Base-by-base conservation (phyloP, 2,113 vertebrate genomes). In the Eretmodus cyanostictus region DNA sequence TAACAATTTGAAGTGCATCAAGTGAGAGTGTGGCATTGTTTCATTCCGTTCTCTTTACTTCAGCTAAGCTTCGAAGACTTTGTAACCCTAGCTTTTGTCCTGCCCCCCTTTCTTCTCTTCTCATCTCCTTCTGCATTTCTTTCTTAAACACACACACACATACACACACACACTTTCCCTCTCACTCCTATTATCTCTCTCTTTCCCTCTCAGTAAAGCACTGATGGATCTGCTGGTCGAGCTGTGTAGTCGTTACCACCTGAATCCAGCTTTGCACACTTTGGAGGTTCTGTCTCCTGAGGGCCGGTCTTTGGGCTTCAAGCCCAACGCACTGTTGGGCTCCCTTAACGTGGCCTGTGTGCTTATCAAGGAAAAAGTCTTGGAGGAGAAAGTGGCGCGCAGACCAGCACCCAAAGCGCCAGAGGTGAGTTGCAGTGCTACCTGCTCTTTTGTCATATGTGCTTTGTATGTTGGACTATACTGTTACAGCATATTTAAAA, bases 201-300 rank as follows among this genome's bases (percentile, higher is more conserved):
- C 29, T 87, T 84, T 54, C 68, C 95, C 78, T 31, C 55, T 11
- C 96, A 99, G 99, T 94, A 98, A 98, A 93, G 98, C 98, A 38
- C 96, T 99, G 96, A 99, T 99, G 98, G 99, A 99, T 95, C 91
- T 99, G 0, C 93, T 99, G 94, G 98, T 99, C n/a, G 98, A 99
- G 40, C 94, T 98, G 71, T 99, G 98, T 89, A 97, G 98, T 91
- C 97, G 97, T 66, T 96, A 98, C 92, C 98, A 91, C 91, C 96
- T 99, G 88, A 99, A 98, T 89, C 99, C 99, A 16, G 96, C 97
- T 16, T 96, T 98, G 63, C 97, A 99, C 57, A 97, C 96, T 51
- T 96, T 99, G 91, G 98, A 99, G 91, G 94, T 98, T 89, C 93
- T 96, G 82, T 97, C 98, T 31, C 91, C 94, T 0, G 96, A 96